Evolutionary conservation across 2,797 vertebrate species (phyloP), one percentile per base, ranked within the genome.

Genomic region (Poecilia velifera): DNA sequence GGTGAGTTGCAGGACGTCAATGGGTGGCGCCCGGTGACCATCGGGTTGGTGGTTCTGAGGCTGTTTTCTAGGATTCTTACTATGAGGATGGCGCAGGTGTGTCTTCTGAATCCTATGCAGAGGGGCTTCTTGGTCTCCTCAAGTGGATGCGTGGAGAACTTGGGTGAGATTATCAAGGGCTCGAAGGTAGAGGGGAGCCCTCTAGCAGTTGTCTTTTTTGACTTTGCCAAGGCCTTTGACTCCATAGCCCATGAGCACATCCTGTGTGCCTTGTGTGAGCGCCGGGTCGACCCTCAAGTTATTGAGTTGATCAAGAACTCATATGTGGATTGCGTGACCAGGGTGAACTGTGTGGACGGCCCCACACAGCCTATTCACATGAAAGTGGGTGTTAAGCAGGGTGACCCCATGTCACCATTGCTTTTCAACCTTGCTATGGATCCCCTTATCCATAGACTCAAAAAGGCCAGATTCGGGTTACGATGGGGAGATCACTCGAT

Each of bases 281-380:
- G 62, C 6, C 0, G 34, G 1, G 7, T 66, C 0, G 62, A 66
- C 34, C 0, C 0, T 0, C 34, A 36, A 1, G 34, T 66, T 20
- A 66, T 22, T 66, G 34, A 66, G 62, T 22, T 66, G 1, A 39
- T 66, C 6, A 8, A 8, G 0, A 36, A 66, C 62, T 66, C 62
- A 39, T 66, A 66, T 66, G 34, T 66, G 62, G 62, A 66, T 3
- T 66, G 62, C 18, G 62, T 39, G 2, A 66, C 62, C 6, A 36
- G 34, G 34, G 34, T 39, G 16, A 8, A 6, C 7, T 36, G 45
- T 3, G 45, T 18, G 8, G 7, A 2, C 3, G 18, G 6, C 28
- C 46, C 1, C 7, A 66, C 34, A 1, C 34, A 18, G 18, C 6
- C 8, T 1, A 73, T 51, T 36, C 16, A 51, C 46, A 73, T 73